phyloP scores from a whole-genome alignment of 2,888 invertebrate species.

The Epinotia nisella region DNA sequence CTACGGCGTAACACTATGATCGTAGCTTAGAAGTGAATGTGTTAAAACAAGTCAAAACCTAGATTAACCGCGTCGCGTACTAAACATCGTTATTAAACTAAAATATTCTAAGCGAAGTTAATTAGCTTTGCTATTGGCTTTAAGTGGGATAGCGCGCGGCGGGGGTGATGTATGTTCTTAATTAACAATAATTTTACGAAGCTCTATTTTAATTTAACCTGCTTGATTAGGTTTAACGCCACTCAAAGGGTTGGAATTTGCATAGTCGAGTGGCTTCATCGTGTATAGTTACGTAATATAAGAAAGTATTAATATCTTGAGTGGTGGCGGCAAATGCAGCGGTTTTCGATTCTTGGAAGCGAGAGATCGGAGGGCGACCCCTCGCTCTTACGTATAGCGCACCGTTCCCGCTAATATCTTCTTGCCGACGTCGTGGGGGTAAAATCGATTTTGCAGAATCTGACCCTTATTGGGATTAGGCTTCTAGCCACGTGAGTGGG shows the following conservation, averaged over 20 bases:
- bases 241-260: not conserved
- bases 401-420: no score
- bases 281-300: not conserved
- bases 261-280: not conserved
- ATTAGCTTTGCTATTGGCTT: slow-evolving; percentile 30
- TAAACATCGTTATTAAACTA: slow-evolving; percentile 32
- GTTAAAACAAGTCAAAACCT: not conserved
- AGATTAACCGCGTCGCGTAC: slow-evolving; percentile 8
- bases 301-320: not conserved
- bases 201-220: slow-evolving; percentile 31
- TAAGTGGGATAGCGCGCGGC: slow-evolving; percentile 24
- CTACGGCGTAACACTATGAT: no score
- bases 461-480: no score
- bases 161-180: slow-evolving; percentile 35
- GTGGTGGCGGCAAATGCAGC: no score
- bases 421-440: no score
- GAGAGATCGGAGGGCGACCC: no score
- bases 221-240: slow-evolving; percentile 4
- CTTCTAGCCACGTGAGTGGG: no score
- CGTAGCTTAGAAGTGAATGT: no score
- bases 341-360: not conserved
- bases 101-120: slow-evolving; percentile 34
- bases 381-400: no score
- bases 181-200: slow-evolving; percentile 28
- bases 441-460: no score